phyloP scores from a whole-genome alignment of 2,888 invertebrate species.

The Panzeria rudis region DNA sequence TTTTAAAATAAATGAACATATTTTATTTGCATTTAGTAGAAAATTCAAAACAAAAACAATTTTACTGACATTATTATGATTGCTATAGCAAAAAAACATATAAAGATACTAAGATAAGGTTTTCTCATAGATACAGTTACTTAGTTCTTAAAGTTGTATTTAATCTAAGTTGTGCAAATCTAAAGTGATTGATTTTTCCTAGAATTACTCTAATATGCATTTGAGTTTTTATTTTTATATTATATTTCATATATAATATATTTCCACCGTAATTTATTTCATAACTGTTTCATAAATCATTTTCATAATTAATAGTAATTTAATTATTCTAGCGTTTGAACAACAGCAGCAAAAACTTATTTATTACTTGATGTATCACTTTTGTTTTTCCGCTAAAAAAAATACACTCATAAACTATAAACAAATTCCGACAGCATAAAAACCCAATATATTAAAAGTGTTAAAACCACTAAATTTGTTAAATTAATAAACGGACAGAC shows the following conservation, averaged over 20 bases:
- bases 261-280: not conserved
- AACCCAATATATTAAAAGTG: constrained; percentile 72
- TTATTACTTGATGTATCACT: constrained; percentile 60
- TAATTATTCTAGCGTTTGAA: constrained; percentile 45
- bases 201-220: no score
- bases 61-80: no score
- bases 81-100: no score
- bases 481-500: constrained; percentile 73
- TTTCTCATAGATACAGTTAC: no score
- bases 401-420: constrained; percentile 8
- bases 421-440: constrained; percentile 51
- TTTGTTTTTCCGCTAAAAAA: constrained; percentile 41
- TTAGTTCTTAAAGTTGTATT: no score
- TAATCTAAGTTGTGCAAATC: no score
- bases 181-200: no score
- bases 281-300: constrained; percentile 43
- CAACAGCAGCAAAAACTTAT: constrained; percentile 42
- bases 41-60: no score
- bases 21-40: no score
- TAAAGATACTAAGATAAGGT: no score
- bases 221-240: not conserved
- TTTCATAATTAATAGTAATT: constrained; percentile 57
- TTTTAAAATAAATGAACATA: not conserved
- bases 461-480: constrained; percentile 73
- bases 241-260: not conserved